Evolutionary conservation across 2,888 invertebrate genomes (phyloP).

Genomic region (Patella depressa): DNA sequence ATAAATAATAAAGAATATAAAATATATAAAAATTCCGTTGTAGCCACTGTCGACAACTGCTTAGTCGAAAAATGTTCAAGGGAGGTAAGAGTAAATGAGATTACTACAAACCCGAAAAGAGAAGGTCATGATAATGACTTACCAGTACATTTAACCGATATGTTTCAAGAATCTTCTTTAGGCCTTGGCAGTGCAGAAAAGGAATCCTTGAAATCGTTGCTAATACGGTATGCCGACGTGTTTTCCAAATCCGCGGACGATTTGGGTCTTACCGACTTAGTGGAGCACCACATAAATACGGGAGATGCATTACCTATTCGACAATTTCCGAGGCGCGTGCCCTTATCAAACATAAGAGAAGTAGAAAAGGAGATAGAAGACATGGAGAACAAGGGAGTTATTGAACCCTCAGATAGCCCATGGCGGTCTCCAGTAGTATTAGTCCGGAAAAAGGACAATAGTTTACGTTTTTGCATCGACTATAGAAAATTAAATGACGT

Average conservation of each 20-base stretch:
- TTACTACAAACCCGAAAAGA: no score
- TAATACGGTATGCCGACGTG: background rate
- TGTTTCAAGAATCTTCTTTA: no score
- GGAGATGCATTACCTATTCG: background rate
- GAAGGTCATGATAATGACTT: no score
- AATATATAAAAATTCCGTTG: no score
- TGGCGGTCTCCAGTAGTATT: background rate
- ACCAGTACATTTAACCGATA: no score
- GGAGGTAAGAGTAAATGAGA: no score
- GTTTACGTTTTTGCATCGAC: conserved; percentile 8
- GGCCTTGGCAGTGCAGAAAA: background rate
- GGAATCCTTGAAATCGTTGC: background rate
- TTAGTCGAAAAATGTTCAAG: no score
- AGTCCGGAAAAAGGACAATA: background rate
- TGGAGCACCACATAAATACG: background rate
- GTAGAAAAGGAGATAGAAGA: background rate
- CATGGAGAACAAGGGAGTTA: background rate
- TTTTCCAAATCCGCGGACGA: background rate
- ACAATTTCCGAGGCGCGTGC: background rate
- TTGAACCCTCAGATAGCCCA: background rate
- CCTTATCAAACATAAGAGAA: no score
- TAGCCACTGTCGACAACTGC: no score
- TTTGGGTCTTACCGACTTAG: background rate
- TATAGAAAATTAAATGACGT: background rate
- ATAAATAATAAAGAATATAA: no score